phyloP scores from a whole-genome alignment of 2,113 vertebrate species.

The Sitta europaea region DNA sequence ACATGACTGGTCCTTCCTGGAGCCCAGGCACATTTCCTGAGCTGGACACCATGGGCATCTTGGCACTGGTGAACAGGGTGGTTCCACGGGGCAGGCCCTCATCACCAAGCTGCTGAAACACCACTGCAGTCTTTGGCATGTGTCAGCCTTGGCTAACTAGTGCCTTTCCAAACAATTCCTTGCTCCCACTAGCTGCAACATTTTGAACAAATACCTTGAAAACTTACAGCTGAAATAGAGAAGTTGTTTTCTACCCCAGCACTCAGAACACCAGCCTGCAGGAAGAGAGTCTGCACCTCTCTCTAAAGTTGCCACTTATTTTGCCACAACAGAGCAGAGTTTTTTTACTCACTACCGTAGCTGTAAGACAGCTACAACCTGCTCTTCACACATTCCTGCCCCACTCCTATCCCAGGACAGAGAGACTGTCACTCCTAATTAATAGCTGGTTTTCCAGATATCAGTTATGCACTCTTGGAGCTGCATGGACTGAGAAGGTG shows the following conservation, averaged over 20 bases:
- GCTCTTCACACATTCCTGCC: neutral
- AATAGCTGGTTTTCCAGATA: neutral
- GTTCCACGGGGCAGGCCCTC: neutral
- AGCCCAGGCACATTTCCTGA: neutral
- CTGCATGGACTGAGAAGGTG: neutral
- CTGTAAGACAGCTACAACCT: neutral
- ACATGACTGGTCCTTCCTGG: neutral
- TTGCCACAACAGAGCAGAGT: neutral
- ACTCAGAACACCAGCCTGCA: neutral
- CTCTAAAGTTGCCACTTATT: neutral
- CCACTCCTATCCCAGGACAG: too few relatives aligned
- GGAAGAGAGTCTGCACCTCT: neutral
- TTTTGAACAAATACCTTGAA: neutral
- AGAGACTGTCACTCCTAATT: neutral
- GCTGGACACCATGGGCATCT: neutral
- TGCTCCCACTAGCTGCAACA: accelerated
- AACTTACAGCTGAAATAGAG: neutral
- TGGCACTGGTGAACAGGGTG: too few relatives aligned
- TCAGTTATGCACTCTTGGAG: neutral
- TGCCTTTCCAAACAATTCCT: neutral
- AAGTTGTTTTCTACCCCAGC: neutral
- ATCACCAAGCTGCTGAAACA: neutral
- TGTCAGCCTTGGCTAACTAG: neutral
- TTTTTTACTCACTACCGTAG: neutral
- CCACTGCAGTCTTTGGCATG: neutral